Evolutionary conservation across 2,888 invertebrate species (phyloP), one percentile per base, ranked within the genome.

Genomic region (Helobdella robusta): DNA sequence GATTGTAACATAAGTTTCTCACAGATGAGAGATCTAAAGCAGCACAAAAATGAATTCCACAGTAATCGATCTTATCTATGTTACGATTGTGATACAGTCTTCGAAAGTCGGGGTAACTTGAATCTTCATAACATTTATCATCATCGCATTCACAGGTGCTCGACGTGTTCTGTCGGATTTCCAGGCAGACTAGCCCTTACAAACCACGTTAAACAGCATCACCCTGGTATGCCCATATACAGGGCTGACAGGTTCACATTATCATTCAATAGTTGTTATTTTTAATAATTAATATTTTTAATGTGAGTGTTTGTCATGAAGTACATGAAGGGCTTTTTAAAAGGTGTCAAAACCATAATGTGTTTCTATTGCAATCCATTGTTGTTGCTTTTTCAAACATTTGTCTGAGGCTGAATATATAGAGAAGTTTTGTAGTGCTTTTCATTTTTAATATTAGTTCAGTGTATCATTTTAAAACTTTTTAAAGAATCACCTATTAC

Each of bases 141-240:
- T 23, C 62, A 62, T 32, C 28, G 62, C 2, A 30, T 50, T 6
- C 62, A 62, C 30, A n/a, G 62, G 46, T 62, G 62, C 62, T 40
- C 62, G 46, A 46, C 62, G 1, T 62, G 62, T n/a, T 30, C 30
- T 34, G 8, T 50, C 50, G 46, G 32, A 15, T 62, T 62, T 18
- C 62, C 44, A n/a, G 62, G 62, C 20, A 44, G 62, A 5, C 50
- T 62, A 1, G 62, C 62, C n/a, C 50, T 62, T 18, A 62, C 62
- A 18, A 40, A 23, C 50, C 62, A 62, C 35, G 62, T 62, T 50
- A 62, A 62, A 20, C 62, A 50, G 30, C 32, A 62, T 2, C 62
- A 62, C 20, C 62, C 62, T 1, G 61, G 62, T 50, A 62, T 62
- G 62, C 62, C 62, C 11, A 50, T 62, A n/a, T 62, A 62, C 62